Base-by-base conservation (phyloP, 2,888 invertebrate genomes). In the Spilosoma lubricipeda region DNA sequence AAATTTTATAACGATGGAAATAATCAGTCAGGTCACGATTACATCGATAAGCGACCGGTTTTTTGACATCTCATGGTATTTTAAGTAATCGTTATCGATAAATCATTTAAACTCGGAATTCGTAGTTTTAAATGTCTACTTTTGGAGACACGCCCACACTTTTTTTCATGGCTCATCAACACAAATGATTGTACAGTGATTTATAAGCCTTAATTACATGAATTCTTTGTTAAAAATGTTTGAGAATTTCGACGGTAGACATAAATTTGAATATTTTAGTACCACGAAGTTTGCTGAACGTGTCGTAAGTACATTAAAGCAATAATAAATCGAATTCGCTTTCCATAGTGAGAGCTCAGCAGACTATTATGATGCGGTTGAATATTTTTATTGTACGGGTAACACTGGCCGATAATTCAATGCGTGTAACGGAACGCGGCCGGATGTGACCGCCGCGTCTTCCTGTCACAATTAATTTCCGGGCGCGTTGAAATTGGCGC, bases 381-480 rank as follows among this genome's bases (percentile, higher is more conserved):
- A 86, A 88, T 87, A 86, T 87, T 89, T 88, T 86, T 88, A 87
- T 85, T 84, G 83, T 87, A 82, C 85, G 82, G 81, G 84, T 85
- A 86, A 87, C 86, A 87, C 83, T 85, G 87, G 84, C 89, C 89
- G 89, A 91, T 91, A 90, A 89, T 88, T 89, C 89, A 88, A 90
- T 89, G 88, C 92, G 91, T 91, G 91, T 92, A 94, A 93, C 93
- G 94, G 93, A 93, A 93, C 92, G 92, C 91, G 90, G 90, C 86
- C 93, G 95, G 95, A 95, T 94, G 94, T 94, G 95, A 92, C 94
- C 94, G 92, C 92, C 92, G 93, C 95, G 94, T 95, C 95, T 95
- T 95, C 93, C 95, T 95, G 95, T 95, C 95, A 95, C 95, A 94
- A 95, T 95, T 95, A 95, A 95, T 95, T 95, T 95, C 95, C 95